Percentiles rank a stretch among this genome's conserved stretches.
These are phyloP conservation scores for Torymus tubicola DNA, from an alignment of 2,888 invertebrate species.

Conservation along the genomic window DNA sequence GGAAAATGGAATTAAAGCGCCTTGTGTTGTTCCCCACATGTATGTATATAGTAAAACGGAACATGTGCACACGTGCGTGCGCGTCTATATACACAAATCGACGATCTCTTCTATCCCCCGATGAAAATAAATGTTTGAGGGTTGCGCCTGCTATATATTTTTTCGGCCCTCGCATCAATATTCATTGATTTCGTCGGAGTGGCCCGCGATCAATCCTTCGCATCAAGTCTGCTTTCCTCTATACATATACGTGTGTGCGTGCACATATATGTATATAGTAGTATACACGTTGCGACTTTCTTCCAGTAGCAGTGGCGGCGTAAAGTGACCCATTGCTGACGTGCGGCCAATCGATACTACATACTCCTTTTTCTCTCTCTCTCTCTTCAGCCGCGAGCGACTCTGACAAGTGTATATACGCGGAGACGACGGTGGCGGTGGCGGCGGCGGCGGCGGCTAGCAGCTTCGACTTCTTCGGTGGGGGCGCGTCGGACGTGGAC, in stretches of 20 bases:
- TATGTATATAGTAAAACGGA: too few species aligned
- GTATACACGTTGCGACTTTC: slow-evolving; percentile 24
- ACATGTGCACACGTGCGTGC: too few species aligned
- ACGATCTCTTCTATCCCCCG: too few species aligned
- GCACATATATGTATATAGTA: neutral
- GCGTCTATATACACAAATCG: too few species aligned
- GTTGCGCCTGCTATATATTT: too few species aligned
- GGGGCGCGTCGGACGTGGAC: slow-evolving; percentile 6
- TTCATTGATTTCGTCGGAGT: slow-evolving; percentile 50
- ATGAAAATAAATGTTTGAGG: too few species aligned
- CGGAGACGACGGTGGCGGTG: slow-evolving; percentile 13
- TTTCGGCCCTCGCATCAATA: slow-evolving; percentile 44
- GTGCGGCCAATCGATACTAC: slow-evolving; percentile 62
- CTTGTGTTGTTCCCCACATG: neutral
- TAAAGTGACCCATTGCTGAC: slow-evolving; percentile 65
- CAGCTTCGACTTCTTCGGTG: slow-evolving; percentile 18
- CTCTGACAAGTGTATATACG: slow-evolving; percentile 60
- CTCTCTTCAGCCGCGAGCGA: slow-evolving; percentile 35
- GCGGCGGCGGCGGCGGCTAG: slow-evolving; percentile 45
- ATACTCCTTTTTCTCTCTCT: slow-evolving; percentile 61
- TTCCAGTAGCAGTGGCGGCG: neutral
- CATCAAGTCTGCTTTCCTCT: slow-evolving; percentile 25
- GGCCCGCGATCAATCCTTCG: slow-evolving; percentile 33
- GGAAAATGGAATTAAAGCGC: slow-evolving; percentile 8
- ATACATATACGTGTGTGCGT: neutral